Evolutionary conservation across 1,140 invertebrate genomes (phyloP), one percentile per base, ranked within the genome.

Genomic region (Aricia agestis): DNA sequence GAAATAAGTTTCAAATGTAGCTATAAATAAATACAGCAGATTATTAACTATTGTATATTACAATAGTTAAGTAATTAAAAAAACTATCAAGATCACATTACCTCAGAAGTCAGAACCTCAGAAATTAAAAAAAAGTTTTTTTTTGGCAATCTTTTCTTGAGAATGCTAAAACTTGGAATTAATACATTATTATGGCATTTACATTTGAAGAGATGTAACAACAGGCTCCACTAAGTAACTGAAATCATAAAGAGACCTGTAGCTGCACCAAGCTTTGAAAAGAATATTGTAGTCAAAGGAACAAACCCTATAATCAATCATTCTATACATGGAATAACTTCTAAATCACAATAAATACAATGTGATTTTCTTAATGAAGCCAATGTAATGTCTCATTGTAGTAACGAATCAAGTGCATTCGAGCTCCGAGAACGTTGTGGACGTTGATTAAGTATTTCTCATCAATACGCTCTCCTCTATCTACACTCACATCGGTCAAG

Each of bases 371-470:
- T 63, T 69, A 65, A 69, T 63, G 68, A 69, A 69, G 68, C 68
- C 68, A 45, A 63, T 69, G 68, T 63, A 69, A 69, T 63, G 68
- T 61, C 68, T 67, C 66, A 69, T 69, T 69, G 68, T 69, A 69
- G 61, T 17, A 69, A 63, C 58, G 58, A 69, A 61, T 69, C 68
- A 69, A 69, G 68, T 63, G 36, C 68, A 63, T 69, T 73, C 67
- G 71, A 78, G 71, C 71, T 74, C 72, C 73, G 72, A 78, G 77
- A 79, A 80, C 74, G 72, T 75, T 76, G 69, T 36, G 73, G 81
- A 84, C 84, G 76, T 86, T 88, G 87, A 89, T 85, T 83, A 84
- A 87, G 80, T 81, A 79, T 76, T 75, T 74, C 74, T 76, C 82
- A 89, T 89, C 86, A 85, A 89, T 87, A 84, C 77, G 73, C 74